Conservation (phyloP, 53 echinoderm and acorn worm species). For the Echinarachnius parma region DNA sequence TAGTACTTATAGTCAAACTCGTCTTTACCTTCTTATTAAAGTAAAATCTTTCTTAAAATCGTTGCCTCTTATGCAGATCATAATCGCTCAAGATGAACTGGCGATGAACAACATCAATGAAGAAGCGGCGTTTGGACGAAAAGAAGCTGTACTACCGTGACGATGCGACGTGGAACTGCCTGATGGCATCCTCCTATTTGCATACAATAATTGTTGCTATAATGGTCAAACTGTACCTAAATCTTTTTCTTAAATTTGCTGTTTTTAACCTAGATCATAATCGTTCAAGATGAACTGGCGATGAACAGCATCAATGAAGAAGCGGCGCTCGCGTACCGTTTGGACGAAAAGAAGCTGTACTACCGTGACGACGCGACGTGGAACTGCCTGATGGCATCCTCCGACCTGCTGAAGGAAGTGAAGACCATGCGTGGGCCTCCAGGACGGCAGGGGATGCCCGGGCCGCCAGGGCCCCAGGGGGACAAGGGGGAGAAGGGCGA, state of each 20-base stretch:
- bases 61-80: no score
- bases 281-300: constrained; percentile 74
- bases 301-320: constrained; percentile 78
- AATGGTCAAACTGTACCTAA: no score
- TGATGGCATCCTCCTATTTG: constrained; percentile 70
- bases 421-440: constrained; percentile 64
- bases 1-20: no score
- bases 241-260: no score
- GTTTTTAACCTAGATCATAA: no score
- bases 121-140: constrained; percentile 86
- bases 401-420: constrained; percentile 49
- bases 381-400: constrained; percentile 89
- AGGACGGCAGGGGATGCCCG: constrained; percentile 71
- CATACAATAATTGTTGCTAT: no score
- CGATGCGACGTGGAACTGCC: constrained; percentile 81
- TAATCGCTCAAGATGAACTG: constrained; percentile 80
- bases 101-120: constrained; percentile 70
- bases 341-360: constrained; percentile 93
- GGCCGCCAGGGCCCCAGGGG: constrained; percentile 68
- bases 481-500: constrained; percentile 76
- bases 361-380: constrained; percentile 78
- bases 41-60: no score
- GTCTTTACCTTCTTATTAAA: no score
- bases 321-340: constrained; percentile 83
- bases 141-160: constrained; percentile 94